Evolutionary conservation across 2,888 invertebrate genomes (phyloP), one percentile per base, ranked within the genome.

Genomic region (Prosopocoilus inquinatus): DNA sequence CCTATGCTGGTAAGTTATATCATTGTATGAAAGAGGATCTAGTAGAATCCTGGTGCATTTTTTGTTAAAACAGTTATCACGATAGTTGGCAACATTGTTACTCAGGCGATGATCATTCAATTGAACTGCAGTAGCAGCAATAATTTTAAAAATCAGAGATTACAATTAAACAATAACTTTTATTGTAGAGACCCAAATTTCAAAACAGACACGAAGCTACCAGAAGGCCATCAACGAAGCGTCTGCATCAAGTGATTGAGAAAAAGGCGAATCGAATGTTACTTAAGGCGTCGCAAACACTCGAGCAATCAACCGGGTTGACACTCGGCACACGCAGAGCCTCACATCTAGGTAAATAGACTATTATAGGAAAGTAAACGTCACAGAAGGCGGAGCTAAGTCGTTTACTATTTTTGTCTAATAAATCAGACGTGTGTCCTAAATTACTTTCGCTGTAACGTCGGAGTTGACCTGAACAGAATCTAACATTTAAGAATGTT

Each of bases 251-350:
- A 79, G 90, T 89, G 9, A 83, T 91, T 61, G 91, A 91, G 73
- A 84, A 85, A 69, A 89, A 90, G 70, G 93, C 91, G 0, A 91
- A 90, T 69, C 89, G 89, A 73, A 87, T 93, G 81, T 82, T 94
- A 70, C 79, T 88, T 75, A 90, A 84, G 70, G 94, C 90, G 0
- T 91, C 90, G 1, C 93, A 90, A 74, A 94, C 89, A 3, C 77
- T 88, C 67, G 92, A 89, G 71, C 87, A 87, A 70, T 91, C 89
- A 0, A 93, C 92, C 0, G 91, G 91, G 0, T 80, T 91, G 53
- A 88, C 88, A 2, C 82, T 93, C 45, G 91, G 90, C 2, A 79
- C 83, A 0, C 77, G 88, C 44, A 80, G 87, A 41, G 82, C 85
- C 1, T 77, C 76, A 8, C 77, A 78, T 69, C 68, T 78, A 61